Percentiles rank a stretch among this genome's conserved stretches.
Evolutionary conservation across 2,888 invertebrate genomes (phyloP).

Genomic region (Erebia epiphron): DNA sequence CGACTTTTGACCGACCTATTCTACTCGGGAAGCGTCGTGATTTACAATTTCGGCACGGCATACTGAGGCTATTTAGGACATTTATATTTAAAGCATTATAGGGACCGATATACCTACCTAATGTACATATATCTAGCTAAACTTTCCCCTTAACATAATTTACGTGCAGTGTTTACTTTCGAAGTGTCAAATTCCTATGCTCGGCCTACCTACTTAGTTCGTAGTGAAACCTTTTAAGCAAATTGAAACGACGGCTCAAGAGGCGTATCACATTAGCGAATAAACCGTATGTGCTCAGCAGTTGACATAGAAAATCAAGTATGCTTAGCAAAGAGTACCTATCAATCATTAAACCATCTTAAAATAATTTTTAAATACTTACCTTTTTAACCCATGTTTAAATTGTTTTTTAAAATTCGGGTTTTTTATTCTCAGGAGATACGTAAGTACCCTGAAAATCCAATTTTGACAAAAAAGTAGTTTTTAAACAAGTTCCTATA

Average conservation of each 20-base stretch:
- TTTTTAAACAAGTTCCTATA: too few relatives aligned
- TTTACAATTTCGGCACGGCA: too few relatives aligned
- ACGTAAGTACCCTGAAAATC: too few relatives aligned
- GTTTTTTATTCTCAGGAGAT: too few relatives aligned
- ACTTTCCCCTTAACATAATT: slow-evolving; percentile 28
- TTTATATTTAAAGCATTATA: too few relatives aligned
- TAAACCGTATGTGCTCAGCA: slow-evolving; percentile 12
- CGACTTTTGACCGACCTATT: too few relatives aligned
- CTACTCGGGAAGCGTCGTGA: too few relatives aligned
- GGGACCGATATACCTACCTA: not conserved
- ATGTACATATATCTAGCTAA: slow-evolving; percentile 4
- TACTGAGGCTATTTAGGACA: too few relatives aligned
- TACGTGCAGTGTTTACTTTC: slow-evolving; percentile 39
- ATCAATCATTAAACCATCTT: not conserved
- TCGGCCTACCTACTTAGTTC: slow-evolving; percentile 43
- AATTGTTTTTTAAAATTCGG: too few relatives aligned
- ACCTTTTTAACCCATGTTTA: too few relatives aligned
- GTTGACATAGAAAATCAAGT: slow-evolving; percentile 20
- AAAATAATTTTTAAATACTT: too few relatives aligned
- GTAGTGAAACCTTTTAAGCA: slow-evolving; percentile 64
- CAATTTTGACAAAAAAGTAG: too few relatives aligned
- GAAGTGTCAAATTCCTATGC: slow-evolving; percentile 56
- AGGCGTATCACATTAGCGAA: slow-evolving; percentile 31
- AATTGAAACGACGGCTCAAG: slow-evolving; percentile 57
- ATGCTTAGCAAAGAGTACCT: not conserved